A percentile compares a stretch with the other conserved stretches of the same genome.
Conservation (phyloP, 2,888 invertebrate genomes). For the Pachymerium ferrugineum region DNA sequence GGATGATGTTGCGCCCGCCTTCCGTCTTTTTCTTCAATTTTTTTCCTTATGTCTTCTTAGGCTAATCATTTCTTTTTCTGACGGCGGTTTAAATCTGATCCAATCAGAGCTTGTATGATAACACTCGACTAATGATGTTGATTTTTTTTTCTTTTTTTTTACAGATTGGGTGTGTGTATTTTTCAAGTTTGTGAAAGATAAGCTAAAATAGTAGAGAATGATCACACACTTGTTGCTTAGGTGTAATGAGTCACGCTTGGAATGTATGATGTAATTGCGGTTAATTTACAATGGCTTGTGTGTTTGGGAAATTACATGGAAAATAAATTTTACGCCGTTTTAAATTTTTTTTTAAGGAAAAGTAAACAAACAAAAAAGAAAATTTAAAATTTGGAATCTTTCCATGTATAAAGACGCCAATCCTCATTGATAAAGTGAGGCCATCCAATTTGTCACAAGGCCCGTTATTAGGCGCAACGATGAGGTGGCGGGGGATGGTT, state of each 20-base stretch:
- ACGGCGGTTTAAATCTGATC: neutral
- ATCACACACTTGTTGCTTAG: no score
- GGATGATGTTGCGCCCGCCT: no score
- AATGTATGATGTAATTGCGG: no score
- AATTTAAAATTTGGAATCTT: neutral
- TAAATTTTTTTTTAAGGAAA: neutral
- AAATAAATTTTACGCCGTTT: no score
- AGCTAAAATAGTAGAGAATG: no score
- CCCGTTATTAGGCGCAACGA: constrained; percentile 32
- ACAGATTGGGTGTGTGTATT: no score
- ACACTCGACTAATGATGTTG: neutral
- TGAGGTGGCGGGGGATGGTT: neutral
- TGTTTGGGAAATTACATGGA: no score
- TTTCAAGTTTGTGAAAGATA: no score
- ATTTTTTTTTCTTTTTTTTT: no score
- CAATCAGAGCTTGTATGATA: neutral
- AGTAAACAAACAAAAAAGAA: neutral
- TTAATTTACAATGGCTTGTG: no score
- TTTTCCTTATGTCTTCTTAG: neutral
- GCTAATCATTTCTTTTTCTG: constrained; percentile 1
- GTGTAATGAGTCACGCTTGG: no score
- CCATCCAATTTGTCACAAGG: constrained; percentile 35
- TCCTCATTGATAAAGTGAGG: constrained; percentile 33
- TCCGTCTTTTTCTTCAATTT: neutral
- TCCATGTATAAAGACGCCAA: constrained; percentile 15